Conservation (phyloP, 2,113 vertebrate genomes). For the Neotoma lepida region DNA sequence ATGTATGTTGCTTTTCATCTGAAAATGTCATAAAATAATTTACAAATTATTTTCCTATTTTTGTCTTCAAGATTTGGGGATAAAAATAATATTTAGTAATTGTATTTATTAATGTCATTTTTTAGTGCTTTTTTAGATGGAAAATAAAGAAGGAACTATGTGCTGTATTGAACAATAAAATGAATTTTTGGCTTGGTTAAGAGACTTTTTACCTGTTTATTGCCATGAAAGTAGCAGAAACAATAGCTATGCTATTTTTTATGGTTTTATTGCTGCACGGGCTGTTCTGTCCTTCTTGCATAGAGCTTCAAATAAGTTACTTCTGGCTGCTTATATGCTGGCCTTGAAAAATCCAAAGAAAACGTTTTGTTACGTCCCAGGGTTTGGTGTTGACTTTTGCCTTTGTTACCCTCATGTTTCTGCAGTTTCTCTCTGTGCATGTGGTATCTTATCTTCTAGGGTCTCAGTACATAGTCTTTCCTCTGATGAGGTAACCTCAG, state of each 20-base stretch:
- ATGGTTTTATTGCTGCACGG: neutral
- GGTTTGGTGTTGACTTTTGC: neutral
- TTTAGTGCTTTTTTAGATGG: slow-evolving; percentile 34
- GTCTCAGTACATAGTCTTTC: neutral
- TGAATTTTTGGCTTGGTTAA: neutral
- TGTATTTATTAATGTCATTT: neutral
- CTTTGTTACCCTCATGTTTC: neutral
- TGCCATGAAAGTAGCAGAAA: neutral
- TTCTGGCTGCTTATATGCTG: neutral
- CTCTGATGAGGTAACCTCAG: neutral
- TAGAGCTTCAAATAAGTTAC: neutral
- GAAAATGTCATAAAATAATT: slow-evolving; percentile 12
- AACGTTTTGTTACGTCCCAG: neutral
- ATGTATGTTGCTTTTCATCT: slow-evolving; percentile 3
- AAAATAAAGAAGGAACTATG: neutral
- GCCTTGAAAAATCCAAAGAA: neutral
- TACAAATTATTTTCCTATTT: slow-evolving; percentile 10
- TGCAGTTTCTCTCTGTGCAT: neutral
- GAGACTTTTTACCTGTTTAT: neutral
- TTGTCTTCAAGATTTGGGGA: neutral
- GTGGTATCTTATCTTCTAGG: neutral
- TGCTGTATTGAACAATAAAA: neutral
- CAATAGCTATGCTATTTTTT: neutral
- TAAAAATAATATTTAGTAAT: neutral
- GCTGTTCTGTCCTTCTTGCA: neutral